Conservation (phyloP, 2,888 invertebrate genomes). For the Amphiduros pacificus region DNA sequence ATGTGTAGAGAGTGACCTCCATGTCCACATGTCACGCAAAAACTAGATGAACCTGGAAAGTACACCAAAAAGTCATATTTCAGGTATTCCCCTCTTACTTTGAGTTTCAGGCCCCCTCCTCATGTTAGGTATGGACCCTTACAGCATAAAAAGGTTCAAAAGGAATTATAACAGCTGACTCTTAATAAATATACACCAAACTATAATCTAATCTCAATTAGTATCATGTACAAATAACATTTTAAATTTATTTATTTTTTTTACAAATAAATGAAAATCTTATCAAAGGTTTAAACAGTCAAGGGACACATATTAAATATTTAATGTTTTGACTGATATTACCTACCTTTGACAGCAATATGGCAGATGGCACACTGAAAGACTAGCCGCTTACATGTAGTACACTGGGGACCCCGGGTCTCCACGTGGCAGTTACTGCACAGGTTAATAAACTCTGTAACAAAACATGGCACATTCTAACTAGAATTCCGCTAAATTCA, state of each 20-base stretch:
- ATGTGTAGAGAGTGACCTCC: conserved; percentile 88
- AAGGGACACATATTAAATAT: background rate
- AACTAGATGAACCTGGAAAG: conserved; percentile 67
- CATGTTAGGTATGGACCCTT: too few relatives aligned
- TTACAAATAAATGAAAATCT: background rate
- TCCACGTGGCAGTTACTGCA: conserved; percentile 73
- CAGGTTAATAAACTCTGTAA: conserved; percentile 71
- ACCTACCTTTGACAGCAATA: conserved; percentile 76
- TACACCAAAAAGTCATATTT: too few relatives aligned
- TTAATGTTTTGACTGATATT: background rate
- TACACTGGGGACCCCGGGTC: conserved; percentile 68
- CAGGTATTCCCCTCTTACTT: too few relatives aligned
- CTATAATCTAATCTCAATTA: too few relatives aligned
- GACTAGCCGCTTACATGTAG: conserved; percentile 72
- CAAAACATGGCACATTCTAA: background rate
- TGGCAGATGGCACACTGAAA: conserved; percentile 84
- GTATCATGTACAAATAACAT: too few relatives aligned
- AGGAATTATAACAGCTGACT: background rate
- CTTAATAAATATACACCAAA: background rate
- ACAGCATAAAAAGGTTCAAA: too few relatives aligned
- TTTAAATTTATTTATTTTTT: background rate
- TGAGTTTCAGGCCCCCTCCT: too few relatives aligned
- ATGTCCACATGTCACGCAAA: conserved; percentile 88
- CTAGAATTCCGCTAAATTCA: background rate
- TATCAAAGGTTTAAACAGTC: background rate